Evolutionary conservation across 2,113 vertebrate species (phyloP).

Genomic region (Hirundichthys speculiger): DNA sequence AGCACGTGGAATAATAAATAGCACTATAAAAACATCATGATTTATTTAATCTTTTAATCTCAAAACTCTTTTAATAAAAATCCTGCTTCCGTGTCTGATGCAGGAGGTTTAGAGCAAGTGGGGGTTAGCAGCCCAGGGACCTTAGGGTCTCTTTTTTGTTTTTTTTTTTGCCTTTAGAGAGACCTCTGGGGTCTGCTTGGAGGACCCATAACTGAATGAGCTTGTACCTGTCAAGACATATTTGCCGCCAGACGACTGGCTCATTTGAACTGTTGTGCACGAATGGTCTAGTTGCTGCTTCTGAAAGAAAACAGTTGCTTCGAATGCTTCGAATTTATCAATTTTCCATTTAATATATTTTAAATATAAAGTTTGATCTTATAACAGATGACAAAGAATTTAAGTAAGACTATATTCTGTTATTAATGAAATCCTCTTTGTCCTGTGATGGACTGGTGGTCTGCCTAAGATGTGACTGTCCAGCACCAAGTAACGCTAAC

Average conservation of each 20-base stretch:
- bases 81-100: slow-evolving; percentile 2
- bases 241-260: slow-evolving; percentile 62
- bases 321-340: slow-evolving; percentile 13
- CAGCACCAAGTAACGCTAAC: no score
- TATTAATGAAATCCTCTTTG: no score
- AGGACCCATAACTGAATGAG: slow-evolving; percentile 65
- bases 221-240: slow-evolving; percentile 75
- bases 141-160: no score
- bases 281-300: slow-evolving; percentile 3
- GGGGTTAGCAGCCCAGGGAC: slow-evolving; percentile 51
- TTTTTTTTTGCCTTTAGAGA: slow-evolving; percentile 47
- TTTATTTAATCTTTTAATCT: neutral
- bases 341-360: no score
- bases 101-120: slow-evolving; percentile 19
- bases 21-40: neutral
- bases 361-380: no score
- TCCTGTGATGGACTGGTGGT: no score
- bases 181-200: slow-evolving; percentile 51
- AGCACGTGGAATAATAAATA: neutral
- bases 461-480: no score
- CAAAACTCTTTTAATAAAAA: slow-evolving; percentile 46
- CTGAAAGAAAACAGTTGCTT: slow-evolving; percentile 40
- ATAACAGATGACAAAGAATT: no score
- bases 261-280: slow-evolving; percentile 51
- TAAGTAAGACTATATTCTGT: no score